phyloP scores from a whole-genome alignment of 2,888 invertebrate species.

The Tromatobia lineatoria region DNA sequence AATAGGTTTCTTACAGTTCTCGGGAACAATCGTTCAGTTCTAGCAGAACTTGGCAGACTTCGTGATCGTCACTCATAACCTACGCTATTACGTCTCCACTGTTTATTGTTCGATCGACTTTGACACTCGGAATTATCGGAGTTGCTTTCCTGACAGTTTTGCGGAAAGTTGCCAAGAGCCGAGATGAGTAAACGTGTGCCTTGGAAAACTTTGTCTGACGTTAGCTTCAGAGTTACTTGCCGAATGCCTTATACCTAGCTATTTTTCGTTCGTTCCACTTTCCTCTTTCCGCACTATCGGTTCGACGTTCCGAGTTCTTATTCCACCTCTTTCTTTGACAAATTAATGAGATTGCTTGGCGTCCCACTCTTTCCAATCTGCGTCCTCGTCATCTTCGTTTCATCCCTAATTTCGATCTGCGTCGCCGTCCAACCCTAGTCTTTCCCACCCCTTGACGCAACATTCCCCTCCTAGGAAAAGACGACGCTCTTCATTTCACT shows the following conservation, averaged over 20 bases:
- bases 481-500: slow-evolving; percentile 30
- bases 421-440: slow-evolving; percentile 38
- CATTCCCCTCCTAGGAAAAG: slow-evolving; percentile 44
- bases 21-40: background rate
- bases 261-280: slow-evolving; percentile 55
- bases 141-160: slow-evolving; percentile 39
- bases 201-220: slow-evolving; percentile 19
- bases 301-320: slow-evolving; percentile 4
- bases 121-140: slow-evolving; percentile 55
- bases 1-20: background rate
- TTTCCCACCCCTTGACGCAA: slow-evolving; percentile 28
- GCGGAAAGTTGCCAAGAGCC: slow-evolving; percentile 45
- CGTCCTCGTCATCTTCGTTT: slow-evolving; percentile 41
- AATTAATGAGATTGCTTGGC: slow-evolving; percentile 79
- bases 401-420: slow-evolving; percentile 52
- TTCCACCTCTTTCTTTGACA: slow-evolving; percentile 71
- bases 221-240: slow-evolving; percentile 6
- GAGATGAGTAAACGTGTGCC: background rate
- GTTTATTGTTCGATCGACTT: slow-evolving; percentile 39
- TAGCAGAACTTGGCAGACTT: background rate
- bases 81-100: slow-evolving; percentile 37
- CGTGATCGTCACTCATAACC: background rate
- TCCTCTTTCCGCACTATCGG: slow-evolving; percentile 40
- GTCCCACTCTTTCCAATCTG: slow-evolving; percentile 33
- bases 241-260: slow-evolving; percentile 31